A percentile compares a stretch with the other conserved stretches of the same genome.
These are phyloP conservation scores for Agapetus fuscipes DNA, from an alignment of 2,888 invertebrate species.

Conservation along the genomic window DNA sequence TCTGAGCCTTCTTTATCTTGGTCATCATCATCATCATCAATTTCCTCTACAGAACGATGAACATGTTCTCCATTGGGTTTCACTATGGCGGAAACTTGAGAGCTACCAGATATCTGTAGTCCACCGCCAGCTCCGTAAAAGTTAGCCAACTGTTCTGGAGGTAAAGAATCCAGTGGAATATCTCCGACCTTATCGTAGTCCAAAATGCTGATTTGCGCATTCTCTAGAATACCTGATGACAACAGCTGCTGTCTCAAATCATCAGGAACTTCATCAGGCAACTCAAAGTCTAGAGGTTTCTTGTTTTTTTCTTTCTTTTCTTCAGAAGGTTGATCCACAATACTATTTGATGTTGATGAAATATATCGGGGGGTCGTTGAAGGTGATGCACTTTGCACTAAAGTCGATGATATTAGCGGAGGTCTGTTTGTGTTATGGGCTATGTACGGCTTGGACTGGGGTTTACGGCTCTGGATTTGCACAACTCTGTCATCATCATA, in stretches of 20 bases:
- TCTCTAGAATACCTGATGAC: constrained; percentile 76
- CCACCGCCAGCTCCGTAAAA: constrained; percentile 79
- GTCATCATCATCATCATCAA: constrained; percentile 38
- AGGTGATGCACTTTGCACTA: constrained; percentile 27
- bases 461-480: constrained; percentile 11
- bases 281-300: constrained; percentile 44
- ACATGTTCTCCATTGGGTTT: constrained; percentile 52
- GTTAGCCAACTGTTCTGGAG: constrained; percentile 77
- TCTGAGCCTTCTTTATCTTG: constrained; percentile 50
- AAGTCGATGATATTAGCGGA: constrained; percentile 35
- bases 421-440: constrained; percentile 30
- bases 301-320: constrained; percentile 47
- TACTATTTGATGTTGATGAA: constrained; percentile 40
- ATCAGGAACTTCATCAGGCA: constrained; percentile 84
- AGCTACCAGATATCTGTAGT: constrained; percentile 61
- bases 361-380: constrained; percentile 37
- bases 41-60: constrained; percentile 35
- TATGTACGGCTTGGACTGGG: constrained; percentile 20
- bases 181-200: constrained; percentile 86
- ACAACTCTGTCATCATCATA: too few relatives aligned
- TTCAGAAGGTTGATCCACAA: constrained; percentile 35
- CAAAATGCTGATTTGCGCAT: constrained; percentile 78
- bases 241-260: constrained; percentile 74
- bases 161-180: constrained; percentile 70
- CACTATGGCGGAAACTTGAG: constrained; percentile 57